Percentiles rank a stretch among this genome's conserved stretches.
Evolutionary conservation across 2,888 invertebrate species (phyloP).

Genomic region (Proisotoma minuta): DNA sequence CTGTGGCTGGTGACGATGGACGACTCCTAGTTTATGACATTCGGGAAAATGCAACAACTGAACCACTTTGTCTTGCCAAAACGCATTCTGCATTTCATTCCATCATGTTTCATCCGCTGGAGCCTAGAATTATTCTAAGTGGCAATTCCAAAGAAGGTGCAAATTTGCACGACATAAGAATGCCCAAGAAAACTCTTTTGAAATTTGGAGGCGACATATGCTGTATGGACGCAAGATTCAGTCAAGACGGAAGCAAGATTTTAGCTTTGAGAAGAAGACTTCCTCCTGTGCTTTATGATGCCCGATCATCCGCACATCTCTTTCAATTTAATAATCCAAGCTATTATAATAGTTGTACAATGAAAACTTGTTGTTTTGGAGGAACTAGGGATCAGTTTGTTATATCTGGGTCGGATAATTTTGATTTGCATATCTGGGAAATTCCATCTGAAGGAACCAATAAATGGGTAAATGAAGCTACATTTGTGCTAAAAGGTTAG

Average conservation of each 20-base stretch:
- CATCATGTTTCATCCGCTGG: constrained; percentile 87
- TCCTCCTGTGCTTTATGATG: constrained; percentile 73
- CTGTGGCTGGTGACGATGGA: constrained; percentile 90
- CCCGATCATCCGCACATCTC: constrained; percentile 61
- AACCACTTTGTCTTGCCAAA: constrained; percentile 65
- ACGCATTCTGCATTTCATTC: constrained; percentile 79
- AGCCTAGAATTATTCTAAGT: constrained; percentile 73
- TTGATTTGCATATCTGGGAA: constrained; percentile 91
- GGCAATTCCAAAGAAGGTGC: constrained; percentile 87
- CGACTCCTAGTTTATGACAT: constrained; percentile 79
- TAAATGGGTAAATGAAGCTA: background rate
- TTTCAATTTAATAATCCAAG: constrained; percentile 86
- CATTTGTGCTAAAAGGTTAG: constrained; percentile 53
- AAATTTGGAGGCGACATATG: constrained; percentile 67
- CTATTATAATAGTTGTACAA: constrained; percentile 87
- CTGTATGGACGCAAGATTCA: constrained; percentile 90
- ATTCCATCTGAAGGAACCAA: constrained; percentile 54
- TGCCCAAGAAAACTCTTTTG: constrained; percentile 61
- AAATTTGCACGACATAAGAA: constrained; percentile 81
- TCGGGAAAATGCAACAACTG: constrained; percentile 55
- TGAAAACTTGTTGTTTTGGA: constrained; percentile 94
- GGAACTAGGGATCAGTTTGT: constrained; percentile 84
- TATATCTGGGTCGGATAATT: constrained; percentile 91
- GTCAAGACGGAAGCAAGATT: constrained; percentile 68
- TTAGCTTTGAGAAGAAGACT: constrained; percentile 78